Evolutionary conservation across 2,888 invertebrate genomes (phyloP).

Genomic region (Drepanosiphum platanoidis): DNA sequence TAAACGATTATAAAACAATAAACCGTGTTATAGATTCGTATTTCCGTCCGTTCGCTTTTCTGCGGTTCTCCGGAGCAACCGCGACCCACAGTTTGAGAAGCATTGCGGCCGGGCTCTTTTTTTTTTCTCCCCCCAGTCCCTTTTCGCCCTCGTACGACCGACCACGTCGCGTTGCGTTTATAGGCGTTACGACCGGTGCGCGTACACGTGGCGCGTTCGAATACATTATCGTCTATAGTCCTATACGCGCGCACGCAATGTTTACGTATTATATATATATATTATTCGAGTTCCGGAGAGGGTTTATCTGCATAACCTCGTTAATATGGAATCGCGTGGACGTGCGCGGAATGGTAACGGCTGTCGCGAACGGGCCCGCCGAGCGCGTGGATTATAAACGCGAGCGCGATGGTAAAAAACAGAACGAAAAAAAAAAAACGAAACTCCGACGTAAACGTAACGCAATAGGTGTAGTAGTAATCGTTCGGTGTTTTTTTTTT

Average conservation of each 20-base stretch:
- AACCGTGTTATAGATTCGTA: no score
- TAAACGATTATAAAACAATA: no score
- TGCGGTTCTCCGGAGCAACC: no score
- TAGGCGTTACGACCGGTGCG: not conserved
- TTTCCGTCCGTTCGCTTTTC: no score
- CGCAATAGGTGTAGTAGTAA: no score
- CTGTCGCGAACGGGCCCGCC: not conserved
- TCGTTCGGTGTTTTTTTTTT: no score
- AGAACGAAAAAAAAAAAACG: slow-evolving; percentile 4
- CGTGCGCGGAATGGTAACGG: slow-evolving; percentile 47
- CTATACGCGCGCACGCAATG: no score
- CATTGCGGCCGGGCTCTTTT: no score
- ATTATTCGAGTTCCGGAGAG: not conserved
- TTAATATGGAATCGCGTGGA: slow-evolving; percentile 43
- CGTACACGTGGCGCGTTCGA: not conserved
- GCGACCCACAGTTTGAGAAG: no score
- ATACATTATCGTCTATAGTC: not conserved
- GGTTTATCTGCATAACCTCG: slow-evolving; percentile 54
- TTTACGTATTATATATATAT: not conserved
- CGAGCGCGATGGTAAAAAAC: not conserved
- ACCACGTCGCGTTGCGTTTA: slow-evolving; percentile 5
- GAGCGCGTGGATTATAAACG: slow-evolving; percentile 17
- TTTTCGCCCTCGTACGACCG: not conserved
- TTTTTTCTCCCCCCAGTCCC: no score
- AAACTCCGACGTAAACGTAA: not conserved